Evolutionary conservation across 2,113 vertebrate genomes (phyloP), one percentile per base, ranked within the genome.

Genomic region (Anser cygnoides): DNA sequence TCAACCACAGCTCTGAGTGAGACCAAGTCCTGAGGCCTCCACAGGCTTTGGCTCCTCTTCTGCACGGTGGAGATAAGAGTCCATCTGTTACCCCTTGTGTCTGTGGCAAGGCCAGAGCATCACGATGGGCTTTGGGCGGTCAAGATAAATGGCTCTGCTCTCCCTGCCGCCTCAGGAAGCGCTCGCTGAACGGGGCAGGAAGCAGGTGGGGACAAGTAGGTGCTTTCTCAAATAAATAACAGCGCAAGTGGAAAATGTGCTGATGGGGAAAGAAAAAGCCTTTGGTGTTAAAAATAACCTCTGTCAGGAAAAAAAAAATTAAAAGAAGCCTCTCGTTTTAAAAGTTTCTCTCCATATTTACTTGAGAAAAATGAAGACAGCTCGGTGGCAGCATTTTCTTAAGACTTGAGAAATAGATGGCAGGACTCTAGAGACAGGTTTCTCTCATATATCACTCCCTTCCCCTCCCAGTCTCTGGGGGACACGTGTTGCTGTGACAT

Each of bases 391-490:
- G 75, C 89, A 46, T 95, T 96, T 95, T 93, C 83, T 82, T 94
- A 88, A 89, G 80, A 50, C 29, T 37, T 95, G 87, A 96, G 96
- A 94, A 96, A 96, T 96, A 94, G 85, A 92, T 78, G 86, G 74
- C 84, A 92, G 87, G 80, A 70, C 93, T 93, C 85, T 62, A 57
- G 93, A 91, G 93, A 65, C 15, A 46, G 50, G 67, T 87, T 96
- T 92, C 0, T 0, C 54, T 83, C 92, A 79, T 96, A 59, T 15
- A 94, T 97, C 93, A 95, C 74, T 79, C 65, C 61, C 44, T 87
- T 90, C 61, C 54, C 76, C 96, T 97, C 89, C 93, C 82, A 66
- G 76, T 84, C 84, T 80, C 83, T 55, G 74, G 73, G 71, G 91
- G 28, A 80, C 82, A 77, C 21, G 0, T 75, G 89, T 93, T 93